Percentiles rank a stretch among this genome's conserved stretches.
phyloP scores from a whole-genome alignment of 2,113 vertebrate genomes.

The Microcebus griseorufus region DNA sequence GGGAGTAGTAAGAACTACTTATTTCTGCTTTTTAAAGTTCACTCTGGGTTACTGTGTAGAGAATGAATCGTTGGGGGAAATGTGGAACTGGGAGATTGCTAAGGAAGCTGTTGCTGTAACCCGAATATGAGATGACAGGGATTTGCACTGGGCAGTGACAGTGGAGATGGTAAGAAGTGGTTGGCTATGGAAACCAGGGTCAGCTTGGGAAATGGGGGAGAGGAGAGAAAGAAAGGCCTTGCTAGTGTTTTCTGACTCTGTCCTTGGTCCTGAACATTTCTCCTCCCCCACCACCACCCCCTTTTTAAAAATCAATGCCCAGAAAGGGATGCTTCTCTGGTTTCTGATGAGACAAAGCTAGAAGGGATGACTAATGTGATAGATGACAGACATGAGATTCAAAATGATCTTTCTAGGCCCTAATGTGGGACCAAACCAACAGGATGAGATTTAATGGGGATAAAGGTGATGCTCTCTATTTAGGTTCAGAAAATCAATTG shows the following conservation, averaged over 20 bases:
- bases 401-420: constrained; percentile 28
- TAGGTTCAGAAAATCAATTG: constrained; percentile 67
- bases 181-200: neutral
- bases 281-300: no score
- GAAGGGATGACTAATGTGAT: neutral
- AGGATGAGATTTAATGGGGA: constrained; percentile 64
- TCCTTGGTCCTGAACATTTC: constrained; percentile 27
- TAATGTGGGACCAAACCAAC: constrained; percentile 42
- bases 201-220: fast-evolving
- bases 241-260: neutral
- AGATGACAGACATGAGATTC: constrained; percentile 21
- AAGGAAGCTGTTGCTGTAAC: neutral
- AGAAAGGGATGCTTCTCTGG: neutral
- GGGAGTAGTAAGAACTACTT: neutral
- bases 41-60: neutral
- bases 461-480: constrained; percentile 49
- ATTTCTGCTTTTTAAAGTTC: neutral
- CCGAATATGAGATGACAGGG: neutral
- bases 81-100: neutral
- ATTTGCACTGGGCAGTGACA: neutral
- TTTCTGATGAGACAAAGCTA: neutral
- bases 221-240: neutral
- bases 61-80: neutral
- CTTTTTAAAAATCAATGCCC: neutral
- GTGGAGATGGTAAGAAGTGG: neutral